These are phyloP conservation scores for Astur gentilis DNA, from an alignment of 2,113 vertebrate genomes.

Conservation along the genomic window DNA sequence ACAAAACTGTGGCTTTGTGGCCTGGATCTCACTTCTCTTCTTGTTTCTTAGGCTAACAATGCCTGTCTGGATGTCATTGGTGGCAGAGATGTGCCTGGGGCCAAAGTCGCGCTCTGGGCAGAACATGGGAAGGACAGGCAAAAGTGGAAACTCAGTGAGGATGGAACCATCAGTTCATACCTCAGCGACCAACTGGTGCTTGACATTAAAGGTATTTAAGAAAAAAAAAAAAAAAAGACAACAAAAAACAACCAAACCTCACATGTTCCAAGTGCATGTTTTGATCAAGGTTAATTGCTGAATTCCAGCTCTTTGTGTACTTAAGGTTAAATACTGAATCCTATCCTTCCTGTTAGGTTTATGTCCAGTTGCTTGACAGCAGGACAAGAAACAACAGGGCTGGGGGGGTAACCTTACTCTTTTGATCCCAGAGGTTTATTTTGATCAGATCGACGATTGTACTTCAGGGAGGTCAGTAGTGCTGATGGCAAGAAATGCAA, in stretches of 20 bases:
- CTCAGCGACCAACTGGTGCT: conserved; percentile 80
- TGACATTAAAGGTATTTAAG: conserved; percentile 78
- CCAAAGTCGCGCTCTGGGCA: conserved; percentile 81
- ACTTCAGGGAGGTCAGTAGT: background rate
- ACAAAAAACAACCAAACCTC: background rate
- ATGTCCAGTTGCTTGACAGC: background rate
- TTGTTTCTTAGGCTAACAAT: conserved; percentile 67
- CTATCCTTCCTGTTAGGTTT: background rate
- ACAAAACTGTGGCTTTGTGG: background rate
- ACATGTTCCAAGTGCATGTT: background rate
- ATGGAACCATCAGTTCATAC: conserved; percentile 81
- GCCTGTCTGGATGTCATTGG: conserved; percentile 84
- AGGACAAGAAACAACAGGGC: background rate
- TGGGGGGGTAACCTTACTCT: background rate
- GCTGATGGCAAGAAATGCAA: background rate
- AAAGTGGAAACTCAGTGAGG: conserved; percentile 79
- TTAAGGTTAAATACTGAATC: background rate
- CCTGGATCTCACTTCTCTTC: background rate
- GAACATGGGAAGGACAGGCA: conserved; percentile 81
- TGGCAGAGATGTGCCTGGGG: conserved; percentile 75
- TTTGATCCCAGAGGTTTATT: background rate
- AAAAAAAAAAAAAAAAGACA: background rate
- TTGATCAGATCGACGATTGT: background rate
- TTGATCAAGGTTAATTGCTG: background rate
- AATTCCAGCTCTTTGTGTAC: background rate